A percentile compares a stretch with the other conserved stretches of the same genome.
These are phyloP conservation scores for Hapalemur alaotrensis DNA, from an alignment of 2,797 vertebrate genomes.

Conservation along the genomic window DNA sequence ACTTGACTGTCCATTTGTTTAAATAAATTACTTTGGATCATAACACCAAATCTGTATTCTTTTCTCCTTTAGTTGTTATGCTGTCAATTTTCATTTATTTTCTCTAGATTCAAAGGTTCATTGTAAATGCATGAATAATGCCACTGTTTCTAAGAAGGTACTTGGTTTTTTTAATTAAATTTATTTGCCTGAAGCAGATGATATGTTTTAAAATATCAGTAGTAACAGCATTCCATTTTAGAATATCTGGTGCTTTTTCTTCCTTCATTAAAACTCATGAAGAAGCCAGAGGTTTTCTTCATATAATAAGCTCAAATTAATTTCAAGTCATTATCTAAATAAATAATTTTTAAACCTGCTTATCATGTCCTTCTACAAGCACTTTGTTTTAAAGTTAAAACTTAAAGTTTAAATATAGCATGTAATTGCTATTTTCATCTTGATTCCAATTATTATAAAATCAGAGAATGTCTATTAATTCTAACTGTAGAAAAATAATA, in stretches of 20 bases:
- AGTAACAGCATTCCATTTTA: not conserved
- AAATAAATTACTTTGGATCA: not conserved
- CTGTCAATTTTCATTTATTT: constrained; percentile 15
- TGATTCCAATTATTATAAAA: not conserved
- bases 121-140: constrained; percentile 31
- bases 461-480: not conserved
- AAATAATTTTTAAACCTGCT: not conserved
- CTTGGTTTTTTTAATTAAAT: constrained; percentile 62
- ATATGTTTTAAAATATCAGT: constrained; percentile 49
- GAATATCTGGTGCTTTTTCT: constrained; percentile 1
- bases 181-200: constrained; percentile 66
- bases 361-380: not conserved
- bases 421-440: not conserved
- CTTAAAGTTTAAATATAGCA: not conserved
- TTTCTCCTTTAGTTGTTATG: not conserved
- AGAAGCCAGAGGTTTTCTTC: constrained; percentile 12
- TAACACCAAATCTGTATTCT: not conserved
- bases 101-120: constrained; percentile 19
- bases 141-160: not conserved
- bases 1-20: constrained; percentile 3
- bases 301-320: constrained; percentile 52
- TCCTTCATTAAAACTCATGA: constrained; percentile 51
- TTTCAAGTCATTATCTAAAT: constrained; percentile 31
- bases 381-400: constrained; percentile 10
- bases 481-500: not conserved